These are phyloP conservation scores for Seladonia tumulorum DNA, from an alignment of 2,888 invertebrate genomes.

Conservation along the genomic window DNA sequence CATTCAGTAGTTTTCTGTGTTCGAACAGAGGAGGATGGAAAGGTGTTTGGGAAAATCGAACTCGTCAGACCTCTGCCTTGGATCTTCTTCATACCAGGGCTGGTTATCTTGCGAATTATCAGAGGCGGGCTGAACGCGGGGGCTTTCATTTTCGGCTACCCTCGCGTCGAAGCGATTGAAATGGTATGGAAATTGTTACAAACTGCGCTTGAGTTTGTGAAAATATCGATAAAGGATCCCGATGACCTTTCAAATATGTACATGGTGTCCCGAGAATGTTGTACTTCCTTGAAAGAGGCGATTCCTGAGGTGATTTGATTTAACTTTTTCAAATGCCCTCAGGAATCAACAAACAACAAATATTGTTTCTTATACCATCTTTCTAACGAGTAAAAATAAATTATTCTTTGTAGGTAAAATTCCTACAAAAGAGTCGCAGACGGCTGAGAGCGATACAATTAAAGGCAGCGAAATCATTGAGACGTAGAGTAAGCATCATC, in stretches of 20 bases:
- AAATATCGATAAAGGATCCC: too few relatives aligned
- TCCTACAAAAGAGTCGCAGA: constrained; percentile 85
- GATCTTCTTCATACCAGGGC: constrained; percentile 85
- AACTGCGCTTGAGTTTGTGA: background rate
- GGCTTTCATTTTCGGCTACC: constrained; percentile 85
- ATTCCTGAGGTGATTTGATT: too few relatives aligned
- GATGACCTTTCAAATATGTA: too few relatives aligned
- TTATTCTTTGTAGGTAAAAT: constrained; percentile 84
- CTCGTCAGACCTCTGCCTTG: constrained; percentile 87
- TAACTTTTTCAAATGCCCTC: too few relatives aligned
- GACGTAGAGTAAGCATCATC: constrained; percentile 59
- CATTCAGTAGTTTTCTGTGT: background rate
- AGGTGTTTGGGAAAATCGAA: constrained; percentile 83
- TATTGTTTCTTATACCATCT: too few relatives aligned
- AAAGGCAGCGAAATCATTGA: constrained; percentile 85
- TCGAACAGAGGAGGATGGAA: constrained; percentile 85
- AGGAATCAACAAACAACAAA: too few relatives aligned
- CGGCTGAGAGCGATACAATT: constrained; percentile 86
- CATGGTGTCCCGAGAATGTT: too few relatives aligned
- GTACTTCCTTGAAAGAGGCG: too few relatives aligned
- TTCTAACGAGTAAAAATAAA: background rate
- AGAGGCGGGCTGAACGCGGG: constrained; percentile 85
- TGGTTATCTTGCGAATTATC: constrained; percentile 84
- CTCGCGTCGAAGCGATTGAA: constrained; percentile 85
- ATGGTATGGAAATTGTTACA: constrained; percentile 81